phyloP scores from a whole-genome alignment of 2,797 vertebrate species.

The Lepidocolaptes lacrymiger region DNA sequence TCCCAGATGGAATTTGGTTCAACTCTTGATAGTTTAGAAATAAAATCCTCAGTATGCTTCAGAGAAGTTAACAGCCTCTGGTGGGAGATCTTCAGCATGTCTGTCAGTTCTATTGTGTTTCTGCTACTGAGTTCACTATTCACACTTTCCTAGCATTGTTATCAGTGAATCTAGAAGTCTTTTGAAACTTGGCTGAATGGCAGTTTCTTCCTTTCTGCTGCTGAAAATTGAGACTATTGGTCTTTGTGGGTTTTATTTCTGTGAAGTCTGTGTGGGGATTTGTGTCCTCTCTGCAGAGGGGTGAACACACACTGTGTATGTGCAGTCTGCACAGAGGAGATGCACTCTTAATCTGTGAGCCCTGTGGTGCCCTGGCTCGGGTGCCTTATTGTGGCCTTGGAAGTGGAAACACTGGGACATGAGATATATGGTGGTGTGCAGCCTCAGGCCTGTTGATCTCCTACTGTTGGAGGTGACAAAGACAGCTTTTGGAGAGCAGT shows the following conservation, averaged over 20 bases:
- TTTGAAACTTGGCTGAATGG: not conserved
- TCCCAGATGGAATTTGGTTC: not conserved
- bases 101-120: not conserved
- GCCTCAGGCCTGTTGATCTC: fast-evolving
- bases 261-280: not conserved
- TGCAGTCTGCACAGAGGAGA: not conserved
- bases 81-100: not conserved
- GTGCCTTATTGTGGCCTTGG: not conserved
- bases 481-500: not conserved
- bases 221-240: not conserved
- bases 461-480: fast-evolving
- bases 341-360: fast-evolving
- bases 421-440: fast-evolving
- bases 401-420: not conserved
- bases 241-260: not conserved
- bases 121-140: not conserved
- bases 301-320: fast-evolving
- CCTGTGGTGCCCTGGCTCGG: fast-evolving
- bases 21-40: not conserved
- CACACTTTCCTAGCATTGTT: not conserved
- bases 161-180: not conserved
- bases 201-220: not conserved
- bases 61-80: not conserved
- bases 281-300: not conserved
- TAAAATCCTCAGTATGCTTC: not conserved